phyloP scores from a whole-genome alignment of 53 echinoderm and acorn worm species.

The Luidia sarsii region DNA sequence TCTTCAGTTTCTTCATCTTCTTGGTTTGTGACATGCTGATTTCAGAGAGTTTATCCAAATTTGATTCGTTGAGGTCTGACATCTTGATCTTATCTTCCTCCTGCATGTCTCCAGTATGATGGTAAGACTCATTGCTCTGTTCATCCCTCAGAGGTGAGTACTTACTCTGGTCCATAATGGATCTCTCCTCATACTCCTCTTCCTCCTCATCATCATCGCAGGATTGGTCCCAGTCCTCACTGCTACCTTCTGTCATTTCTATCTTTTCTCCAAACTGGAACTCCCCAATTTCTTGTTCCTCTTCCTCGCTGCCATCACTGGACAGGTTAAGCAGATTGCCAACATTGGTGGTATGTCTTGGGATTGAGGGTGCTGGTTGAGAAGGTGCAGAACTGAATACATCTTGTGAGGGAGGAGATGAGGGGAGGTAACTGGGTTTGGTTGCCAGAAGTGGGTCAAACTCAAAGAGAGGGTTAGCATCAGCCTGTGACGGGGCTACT shows the following conservation, averaged over 20 bases:
- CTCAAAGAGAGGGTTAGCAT: slow-evolving; percentile 16
- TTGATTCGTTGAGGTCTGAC: slow-evolving; percentile 10
- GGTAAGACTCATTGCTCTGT: neutral
- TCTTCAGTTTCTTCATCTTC: slow-evolving; percentile 32
- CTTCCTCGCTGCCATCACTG: slow-evolving; percentile 11
- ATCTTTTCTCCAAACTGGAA: neutral
- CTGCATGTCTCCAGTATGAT: neutral
- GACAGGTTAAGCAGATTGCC: slow-evolving; percentile 12
- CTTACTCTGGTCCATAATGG: too few relatives aligned
- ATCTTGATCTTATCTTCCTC: slow-evolving; percentile 5
- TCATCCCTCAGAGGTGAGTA: too few relatives aligned
- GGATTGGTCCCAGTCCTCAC: slow-evolving; percentile 26
- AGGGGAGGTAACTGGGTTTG: too few relatives aligned
- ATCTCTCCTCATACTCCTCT: slow-evolving; percentile 15
- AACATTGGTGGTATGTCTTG: neutral
- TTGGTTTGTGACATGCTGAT: slow-evolving; percentile 14
- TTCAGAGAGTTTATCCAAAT: slow-evolving; percentile 3
- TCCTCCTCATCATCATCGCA: slow-evolving; percentile 15
- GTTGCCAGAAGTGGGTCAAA: slow-evolving; percentile 11
- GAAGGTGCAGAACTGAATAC: slow-evolving; percentile 22
- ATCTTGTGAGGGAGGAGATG: slow-evolving; percentile 5
- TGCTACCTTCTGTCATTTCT: slow-evolving; percentile 2
- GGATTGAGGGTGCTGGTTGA: neutral
- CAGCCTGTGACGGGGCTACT: neutral
- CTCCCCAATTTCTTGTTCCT: neutral